Conservation (phyloP, 2,888 invertebrate species). For the Noctua janthina region DNA sequence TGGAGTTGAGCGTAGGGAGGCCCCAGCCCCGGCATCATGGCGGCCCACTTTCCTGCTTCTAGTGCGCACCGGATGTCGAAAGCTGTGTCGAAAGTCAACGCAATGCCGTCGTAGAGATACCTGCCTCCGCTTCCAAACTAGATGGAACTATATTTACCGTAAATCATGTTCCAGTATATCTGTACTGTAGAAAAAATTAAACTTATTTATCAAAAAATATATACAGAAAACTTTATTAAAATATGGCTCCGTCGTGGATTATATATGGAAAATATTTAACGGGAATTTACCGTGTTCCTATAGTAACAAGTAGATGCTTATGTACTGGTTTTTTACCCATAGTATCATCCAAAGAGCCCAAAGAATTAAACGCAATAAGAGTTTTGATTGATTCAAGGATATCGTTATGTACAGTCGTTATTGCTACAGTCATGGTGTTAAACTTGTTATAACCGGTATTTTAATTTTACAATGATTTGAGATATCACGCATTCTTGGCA, state of each 20-base stretch:
- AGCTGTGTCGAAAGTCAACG: slow-evolving; percentile 63
- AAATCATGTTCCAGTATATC: neutral
- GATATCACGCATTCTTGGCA: neutral
- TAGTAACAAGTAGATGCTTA: neutral
- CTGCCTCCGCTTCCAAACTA: slow-evolving; percentile 36
- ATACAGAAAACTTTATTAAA: neutral
- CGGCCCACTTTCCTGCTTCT: slow-evolving; percentile 72
- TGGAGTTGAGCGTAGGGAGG: slow-evolving; percentile 43
- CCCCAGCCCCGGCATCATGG: neutral
- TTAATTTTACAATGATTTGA: slow-evolving; percentile 11
- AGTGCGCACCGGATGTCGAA: slow-evolving; percentile 68
- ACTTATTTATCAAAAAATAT: neutral
- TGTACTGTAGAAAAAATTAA: neutral
- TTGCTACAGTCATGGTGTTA: neutral
- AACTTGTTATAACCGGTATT: slow-evolving; percentile 7
- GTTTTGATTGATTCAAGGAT: slow-evolving; percentile 3
- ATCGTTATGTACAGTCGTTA: neutral
- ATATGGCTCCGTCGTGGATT: neutral
- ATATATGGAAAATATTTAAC: neutral
- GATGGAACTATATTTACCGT: neutral
- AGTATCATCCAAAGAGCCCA: neutral
- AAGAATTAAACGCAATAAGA: slow-evolving; percentile 12
- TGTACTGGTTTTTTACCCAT: neutral
- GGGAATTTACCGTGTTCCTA: neutral
- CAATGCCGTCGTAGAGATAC: slow-evolving; percentile 16